Percentiles rank a stretch among this genome's conserved stretches.
These are phyloP conservation scores for Ammodytes marinus DNA, from an alignment of 2,113 vertebrate species.

Conservation along the genomic window DNA sequence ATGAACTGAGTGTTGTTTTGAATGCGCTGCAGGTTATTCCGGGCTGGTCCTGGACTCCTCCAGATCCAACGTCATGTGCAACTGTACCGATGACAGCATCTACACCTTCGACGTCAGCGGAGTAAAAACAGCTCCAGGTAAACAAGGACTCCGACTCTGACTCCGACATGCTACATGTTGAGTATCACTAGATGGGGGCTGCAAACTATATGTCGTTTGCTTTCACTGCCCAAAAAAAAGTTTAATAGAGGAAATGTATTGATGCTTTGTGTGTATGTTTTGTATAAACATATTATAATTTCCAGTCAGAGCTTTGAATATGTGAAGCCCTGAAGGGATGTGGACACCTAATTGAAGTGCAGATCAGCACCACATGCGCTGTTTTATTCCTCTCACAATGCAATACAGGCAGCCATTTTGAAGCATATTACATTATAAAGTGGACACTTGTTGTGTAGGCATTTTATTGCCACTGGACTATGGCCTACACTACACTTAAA, in stretches of 20 bases:
- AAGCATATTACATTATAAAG: no score
- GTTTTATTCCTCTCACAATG: not conserved
- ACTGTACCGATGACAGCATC: slow-evolving; percentile 96
- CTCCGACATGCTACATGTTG: not conserved
- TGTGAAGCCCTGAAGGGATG: not conserved
- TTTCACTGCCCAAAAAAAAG: no score
- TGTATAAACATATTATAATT: not conserved
- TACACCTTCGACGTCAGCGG: slow-evolving; percentile 95
- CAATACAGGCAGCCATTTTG: no score
- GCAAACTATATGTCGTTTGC: slow-evolving; percentile 6
- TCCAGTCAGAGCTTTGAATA: not conserved
- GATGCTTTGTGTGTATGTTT: not conserved
- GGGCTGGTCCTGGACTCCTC: slow-evolving; percentile 93
- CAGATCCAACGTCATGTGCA: slow-evolving; percentile 91
- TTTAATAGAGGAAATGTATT: not conserved
- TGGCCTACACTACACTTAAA: no score
- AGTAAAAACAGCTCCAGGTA: slow-evolving; percentile 90
- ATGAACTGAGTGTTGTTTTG: slow-evolving; percentile 2
- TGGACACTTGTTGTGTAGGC: no score
- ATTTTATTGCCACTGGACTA: no score
- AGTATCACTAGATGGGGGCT: slow-evolving; percentile 71
- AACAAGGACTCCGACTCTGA: slow-evolving; percentile 19
- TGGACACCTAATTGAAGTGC: not conserved
- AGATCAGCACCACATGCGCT: not conserved
- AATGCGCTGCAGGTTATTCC: slow-evolving; percentile 89